Base-by-base conservation (phyloP, 2,888 invertebrate genomes). In the Hipparchia semele region DNA sequence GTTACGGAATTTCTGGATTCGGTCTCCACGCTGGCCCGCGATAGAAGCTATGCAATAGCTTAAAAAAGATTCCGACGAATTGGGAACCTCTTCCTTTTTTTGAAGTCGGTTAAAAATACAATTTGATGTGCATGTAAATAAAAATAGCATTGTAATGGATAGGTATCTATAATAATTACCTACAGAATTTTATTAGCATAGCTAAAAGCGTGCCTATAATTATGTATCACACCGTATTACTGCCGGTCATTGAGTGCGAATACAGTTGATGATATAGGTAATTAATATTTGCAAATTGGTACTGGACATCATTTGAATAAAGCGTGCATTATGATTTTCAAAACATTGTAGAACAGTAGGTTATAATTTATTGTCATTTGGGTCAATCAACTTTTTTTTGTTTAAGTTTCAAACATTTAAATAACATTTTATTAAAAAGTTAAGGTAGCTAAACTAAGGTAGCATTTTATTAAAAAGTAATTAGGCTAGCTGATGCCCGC, bases 261-360 rank as follows among this genome's bases (percentile, higher is more conserved):
- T 80, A 80, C 80, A 77, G 76, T 77, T 80, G 82, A 83, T 84
- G 86, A 83, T 86, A 83, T 81, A 76, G 80, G 81, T 84, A 86
- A 87, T 88, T 85, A 83, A 86, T 84, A 80, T 78, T 80, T 80
- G 84, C 80, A 83, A 81, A 86, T 86, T 76, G 74, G 64, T 74
- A 74, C 68, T 66, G 56, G 72, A 68, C 72, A 53, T 68, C 70
- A 72, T 68, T 70, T 70, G 53, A 53, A 71, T 68, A 61, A 69
- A 70, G 58, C 54, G 68, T 62, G 49, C 70, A 72, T 68, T 69
- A 66, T 49, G 58, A 33, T 10, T 65, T 68, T 62, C 23, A 74
- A 69, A 73, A 69, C 56, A 54, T 74, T 68, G 56, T 65, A 66
- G 39, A 39, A 39, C 39, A 39, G 3, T 39, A 39, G 39, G 39